phyloP scores from a whole-genome alignment of 1,140 invertebrate species.

The Dryas iulia region DNA sequence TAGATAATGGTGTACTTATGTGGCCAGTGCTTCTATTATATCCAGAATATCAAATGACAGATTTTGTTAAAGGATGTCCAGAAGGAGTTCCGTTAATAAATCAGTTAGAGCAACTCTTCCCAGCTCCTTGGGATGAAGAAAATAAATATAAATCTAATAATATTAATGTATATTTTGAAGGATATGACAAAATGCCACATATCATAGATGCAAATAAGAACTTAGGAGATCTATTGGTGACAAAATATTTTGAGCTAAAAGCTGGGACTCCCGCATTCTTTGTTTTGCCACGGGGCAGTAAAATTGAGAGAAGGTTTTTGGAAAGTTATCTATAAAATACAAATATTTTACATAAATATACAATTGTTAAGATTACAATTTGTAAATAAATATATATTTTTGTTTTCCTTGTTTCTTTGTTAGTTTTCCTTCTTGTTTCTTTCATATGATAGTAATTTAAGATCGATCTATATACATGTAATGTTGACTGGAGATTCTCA shows the following conservation, averaged over 20 bases:
- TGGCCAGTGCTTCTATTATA: conserved; percentile 69
- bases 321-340: conserved; percentile 53
- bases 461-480: too few relatives aligned
- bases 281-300: conserved; percentile 55
- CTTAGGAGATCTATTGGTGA: conserved; percentile 83
- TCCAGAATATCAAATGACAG: conserved; percentile 67
- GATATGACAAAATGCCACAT: conserved; percentile 84
- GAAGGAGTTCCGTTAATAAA: conserved; percentile 68
- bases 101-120: conserved; percentile 83
- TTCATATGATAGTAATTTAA: too few relatives aligned
- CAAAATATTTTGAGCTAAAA: conserved; percentile 81
- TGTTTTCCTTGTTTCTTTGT: neutral
- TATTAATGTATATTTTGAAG: conserved; percentile 91
- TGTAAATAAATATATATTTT: neutral
- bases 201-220: conserved; percentile 82
- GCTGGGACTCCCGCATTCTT: conserved; percentile 70
- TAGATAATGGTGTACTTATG: conserved; percentile 88
- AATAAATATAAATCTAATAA: conserved; percentile 84
- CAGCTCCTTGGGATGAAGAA: conserved; percentile 87
- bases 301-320: conserved; percentile 56
- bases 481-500: too few relatives aligned
- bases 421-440: too few relatives aligned
- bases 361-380: neutral
- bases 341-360: neutral
- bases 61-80: conserved; percentile 86